These are phyloP conservation scores for Dicrurus megarhynchus DNA, from an alignment of 2,113 vertebrate genomes.

Conservation along the genomic window DNA sequence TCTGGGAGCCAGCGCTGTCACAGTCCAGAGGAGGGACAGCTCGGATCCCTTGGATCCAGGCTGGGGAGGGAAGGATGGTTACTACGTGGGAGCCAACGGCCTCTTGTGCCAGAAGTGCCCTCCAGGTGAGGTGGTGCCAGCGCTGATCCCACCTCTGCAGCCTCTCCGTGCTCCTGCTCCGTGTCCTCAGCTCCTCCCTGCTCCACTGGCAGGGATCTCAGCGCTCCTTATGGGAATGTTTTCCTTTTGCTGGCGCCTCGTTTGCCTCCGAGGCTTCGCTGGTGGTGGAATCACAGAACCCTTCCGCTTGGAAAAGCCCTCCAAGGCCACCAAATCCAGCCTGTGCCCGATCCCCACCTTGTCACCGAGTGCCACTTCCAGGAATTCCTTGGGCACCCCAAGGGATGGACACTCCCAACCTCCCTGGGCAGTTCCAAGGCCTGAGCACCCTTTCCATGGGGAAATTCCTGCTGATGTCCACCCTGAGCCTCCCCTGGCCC, in stretches of 20 bases:
- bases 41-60: fast-evolving
- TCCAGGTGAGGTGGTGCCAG: not conserved
- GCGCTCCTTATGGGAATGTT: fast-evolving
- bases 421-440: not conserved
- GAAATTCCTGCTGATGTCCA: not conserved
- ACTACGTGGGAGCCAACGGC: fast-evolving
- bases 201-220: fast-evolving
- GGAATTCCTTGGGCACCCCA: not conserved
- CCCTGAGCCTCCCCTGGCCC: not conserved
- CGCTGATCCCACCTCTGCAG: fast-evolving
- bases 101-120: not conserved
- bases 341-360: fast-evolving
- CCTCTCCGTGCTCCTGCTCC: fast-evolving
- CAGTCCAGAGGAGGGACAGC: not conserved
- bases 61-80: not conserved
- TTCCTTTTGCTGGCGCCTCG: not conserved
- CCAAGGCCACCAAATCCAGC: not conserved
- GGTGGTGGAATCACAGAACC: not conserved
- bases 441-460: fast-evolving
- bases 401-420: not conserved
- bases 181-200: not conserved
- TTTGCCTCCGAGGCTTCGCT: not conserved
- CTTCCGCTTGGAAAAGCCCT: not conserved
- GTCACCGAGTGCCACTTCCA: not conserved
- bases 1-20: fast-evolving